Base-by-base conservation (phyloP, 30 jellyfish, hydroid and myxozoan genomes). In the Pelagia noctiluca region DNA sequence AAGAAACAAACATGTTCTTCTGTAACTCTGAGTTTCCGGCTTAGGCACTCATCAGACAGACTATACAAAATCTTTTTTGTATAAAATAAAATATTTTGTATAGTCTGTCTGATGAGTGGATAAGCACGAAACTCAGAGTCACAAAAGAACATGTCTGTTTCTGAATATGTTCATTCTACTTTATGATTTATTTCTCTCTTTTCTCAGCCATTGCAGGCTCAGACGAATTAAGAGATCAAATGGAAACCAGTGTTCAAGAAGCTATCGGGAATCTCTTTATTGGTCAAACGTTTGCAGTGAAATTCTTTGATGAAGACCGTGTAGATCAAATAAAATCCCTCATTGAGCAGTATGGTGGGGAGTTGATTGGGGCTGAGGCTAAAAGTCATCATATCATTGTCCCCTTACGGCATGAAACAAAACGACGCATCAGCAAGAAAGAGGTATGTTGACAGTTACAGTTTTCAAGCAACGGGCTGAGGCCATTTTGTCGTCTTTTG, bases 351-450 rank as follows among this genome's bases (percentile, higher is more conserved):
- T 75, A 47, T 63, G 84, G 82, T 30, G 99, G 97, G 13, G 60
- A 50, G 25, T 52, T 84, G 0, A 68, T 76, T 50, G 33, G 63
- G 3, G 73, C 53, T 36, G 89, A 52, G 18, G 75, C 84, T 18
- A 76, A 62, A 73, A 50, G 90, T 30, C 94, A 95, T 46, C 80
- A 89, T 63, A 78, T 84, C 84, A 76, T 95, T 67, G 99, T 89
- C 16, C 99, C 99, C 1, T 60, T 89, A 32, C 60, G 88, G 7
- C 77, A 64, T 50, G 81, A 75, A 68, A 81, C 75, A 47, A 83
- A 69, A 67, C 74, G 86, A 57, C 69, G 86, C 28, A 36, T 53
- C 29, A 74, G 83, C 63, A 82, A 82, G 63, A 82, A 82, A 37
- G 95, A 84, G 95, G 88, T 84, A 29, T n/a, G n/a, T n/a, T n/a